phyloP scores from a whole-genome alignment of 2,888 invertebrate species.

The Dryobotodes eremita region DNA sequence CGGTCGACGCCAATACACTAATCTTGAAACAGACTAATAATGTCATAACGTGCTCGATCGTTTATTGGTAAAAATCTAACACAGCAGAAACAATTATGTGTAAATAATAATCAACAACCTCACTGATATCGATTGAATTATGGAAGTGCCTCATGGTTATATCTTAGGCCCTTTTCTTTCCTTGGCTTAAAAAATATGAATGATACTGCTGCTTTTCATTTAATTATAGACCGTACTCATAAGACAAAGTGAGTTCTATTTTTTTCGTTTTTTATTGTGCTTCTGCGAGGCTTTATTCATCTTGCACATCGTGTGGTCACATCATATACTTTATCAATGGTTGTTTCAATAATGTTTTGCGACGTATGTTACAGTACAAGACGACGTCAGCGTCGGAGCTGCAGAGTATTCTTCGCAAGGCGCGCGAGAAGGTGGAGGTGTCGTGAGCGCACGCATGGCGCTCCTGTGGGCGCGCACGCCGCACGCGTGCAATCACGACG shows the following conservation, averaged over 20 bases:
- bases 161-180: neutral
- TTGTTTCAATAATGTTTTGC: neutral
- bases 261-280: neutral
- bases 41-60: neutral
- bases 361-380: conserved; percentile 92
- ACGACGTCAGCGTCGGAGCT: conserved; percentile 94
- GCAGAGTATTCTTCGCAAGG: conserved; percentile 93
- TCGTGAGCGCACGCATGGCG: conserved; percentile 72
- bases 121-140: neutral
- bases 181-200: neutral
- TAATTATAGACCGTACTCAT: neutral
- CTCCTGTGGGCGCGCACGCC: conserved; percentile 12
- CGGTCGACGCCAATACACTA: neutral
- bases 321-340: neutral
- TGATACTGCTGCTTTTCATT: neutral
- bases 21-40: too few species aligned
- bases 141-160: neutral
- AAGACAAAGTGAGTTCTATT: neutral
- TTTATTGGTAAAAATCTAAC: too few species aligned
- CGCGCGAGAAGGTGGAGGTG: conserved; percentile 93
- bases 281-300: conserved; percentile 3
- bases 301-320: neutral
- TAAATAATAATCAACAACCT: conserved; percentile 15
- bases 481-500: conserved; percentile 8
- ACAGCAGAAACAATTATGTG: neutral